Percentiles rank a stretch among this genome's conserved stretches.
These are phyloP conservation scores for Pangasianodon gigas DNA, from an alignment of 2,113 vertebrate species.

Conservation along the genomic window DNA sequence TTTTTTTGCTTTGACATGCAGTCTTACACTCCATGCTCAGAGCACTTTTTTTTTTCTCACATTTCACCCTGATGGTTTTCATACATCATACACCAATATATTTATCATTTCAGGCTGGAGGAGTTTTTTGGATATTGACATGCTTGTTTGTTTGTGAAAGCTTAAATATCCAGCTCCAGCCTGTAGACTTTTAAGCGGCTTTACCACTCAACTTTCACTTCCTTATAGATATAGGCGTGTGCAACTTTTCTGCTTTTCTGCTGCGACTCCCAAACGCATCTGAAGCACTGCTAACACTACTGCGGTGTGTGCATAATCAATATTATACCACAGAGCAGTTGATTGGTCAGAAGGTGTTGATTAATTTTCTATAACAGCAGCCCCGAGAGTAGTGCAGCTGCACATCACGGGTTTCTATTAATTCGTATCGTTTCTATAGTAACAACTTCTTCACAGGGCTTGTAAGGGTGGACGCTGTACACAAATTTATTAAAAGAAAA, in stretches of 20 bases:
- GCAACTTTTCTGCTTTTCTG: not conserved
- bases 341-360: not conserved
- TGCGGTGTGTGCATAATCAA: not conserved
- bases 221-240: conserved; percentile 34
- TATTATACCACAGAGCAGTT: not conserved
- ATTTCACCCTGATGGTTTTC: not conserved
- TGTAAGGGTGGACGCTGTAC: not conserved
- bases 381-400: not conserved
- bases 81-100: not conserved
- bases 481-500: not conserved
- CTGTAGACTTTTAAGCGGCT: conserved; percentile 20
- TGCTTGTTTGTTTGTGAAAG: not conserved
- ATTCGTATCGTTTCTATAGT: not conserved
- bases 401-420: not conserved
- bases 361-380: not conserved
- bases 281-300: not conserved
- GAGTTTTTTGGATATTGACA: not conserved
- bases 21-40: not conserved
- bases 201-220: conserved; percentile 26
- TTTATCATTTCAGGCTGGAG: not conserved
- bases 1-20: conserved; percentile 3
- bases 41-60: not conserved
- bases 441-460: not conserved
- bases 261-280: not conserved
- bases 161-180: not conserved